Evolutionary conservation across 2,888 invertebrate species (phyloP), one percentile per base, ranked within the genome.

Genomic region (Nomada fucata): DNA sequence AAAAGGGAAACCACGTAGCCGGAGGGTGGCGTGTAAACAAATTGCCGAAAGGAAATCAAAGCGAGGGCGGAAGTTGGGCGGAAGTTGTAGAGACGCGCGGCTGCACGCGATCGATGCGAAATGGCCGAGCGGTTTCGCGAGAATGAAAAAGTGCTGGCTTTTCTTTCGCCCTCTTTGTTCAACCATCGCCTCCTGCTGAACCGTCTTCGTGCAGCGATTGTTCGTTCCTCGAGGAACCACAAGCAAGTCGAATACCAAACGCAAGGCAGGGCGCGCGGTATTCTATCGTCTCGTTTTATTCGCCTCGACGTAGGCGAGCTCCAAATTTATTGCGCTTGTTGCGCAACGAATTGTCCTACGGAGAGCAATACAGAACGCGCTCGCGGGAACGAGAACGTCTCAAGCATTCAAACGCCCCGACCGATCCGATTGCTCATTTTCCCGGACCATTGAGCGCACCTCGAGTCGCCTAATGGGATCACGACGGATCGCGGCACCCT

Each of bases 21-120:
- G 29, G 68, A 61, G 50, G 67, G 67, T 65, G 69, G 42, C 53
- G 50, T 44, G 60, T 77, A 81, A 84, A 84, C 71, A 84, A 63
- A 67, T 65, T 63, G 61, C 61, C 36, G 36, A 47, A 67, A 64
- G 55, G 44, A 72, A 65, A 70, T 61, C 55, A 55, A 65, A 69
- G 61, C 72, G 52, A 15, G 65, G 59, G 42, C 71, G 78, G 65
- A 61, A n/a, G 26, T 52, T 18, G 44, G 61, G 60, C 76, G 73
- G 26, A 29, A 81, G 42, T 67, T 52, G 15, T 52, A n/a, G n/a
- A 2, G 52, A 52, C 15, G 52, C 15, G 36, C 65, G 36, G 55
- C 60, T 57, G 76, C 71, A 55, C 50, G 26, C 77, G 70, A 80
- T 75, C 81, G 81, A 81, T 65, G 72, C 52, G 63, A 26, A 29